Base-by-base conservation (phyloP, 1,140 invertebrate species). In the Hylaeus volcanicus region DNA sequence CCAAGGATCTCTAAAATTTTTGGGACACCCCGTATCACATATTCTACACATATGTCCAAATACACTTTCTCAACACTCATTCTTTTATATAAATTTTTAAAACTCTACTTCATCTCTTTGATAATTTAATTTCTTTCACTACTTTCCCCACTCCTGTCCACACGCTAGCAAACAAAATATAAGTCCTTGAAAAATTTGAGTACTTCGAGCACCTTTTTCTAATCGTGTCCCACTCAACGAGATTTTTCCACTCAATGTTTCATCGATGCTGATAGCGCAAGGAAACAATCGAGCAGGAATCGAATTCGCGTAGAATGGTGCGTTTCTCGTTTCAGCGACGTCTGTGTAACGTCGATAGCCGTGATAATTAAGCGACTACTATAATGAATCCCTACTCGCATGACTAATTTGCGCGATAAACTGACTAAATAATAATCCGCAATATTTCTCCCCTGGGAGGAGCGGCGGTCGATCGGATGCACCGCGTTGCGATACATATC, bases 361-460 rank as follows among this genome's bases (percentile, higher is more conserved):
- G 43, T 68, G 83, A 88, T 89, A 89, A 89, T 89, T 89, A 88
- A 89, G 86, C 83, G 71, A 82, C 68, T 86, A 63, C 74, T 88
- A 83, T 89, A 89, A 89, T 88, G 88, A 89, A 88, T 89, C 88
- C 71, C 83, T 82, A 88, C 86, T 89, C 85, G 83, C 80, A 88
- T 87, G 82, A 87, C 86, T 89, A 89, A 89, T 89, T 89, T 88
- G 79, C 74, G 81, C 86, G 88, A 88, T 89, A 88, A 86, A 88
- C 88, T 84, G 88, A 84, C 82, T 85, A 88, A 89, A 89, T 89
- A 89, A 89, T 88, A 88, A 89, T 89, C 81, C 88, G 79, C 85
- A 69, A 88, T 88, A 88, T 88, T 85, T 89, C 86, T 85, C 88
- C 85, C 88, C 75, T 63, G 83, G 88, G 72, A 76, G 83, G 80